Conservation (phyloP, 1,140 invertebrate species). For the Drosophila sp. region DNA sequence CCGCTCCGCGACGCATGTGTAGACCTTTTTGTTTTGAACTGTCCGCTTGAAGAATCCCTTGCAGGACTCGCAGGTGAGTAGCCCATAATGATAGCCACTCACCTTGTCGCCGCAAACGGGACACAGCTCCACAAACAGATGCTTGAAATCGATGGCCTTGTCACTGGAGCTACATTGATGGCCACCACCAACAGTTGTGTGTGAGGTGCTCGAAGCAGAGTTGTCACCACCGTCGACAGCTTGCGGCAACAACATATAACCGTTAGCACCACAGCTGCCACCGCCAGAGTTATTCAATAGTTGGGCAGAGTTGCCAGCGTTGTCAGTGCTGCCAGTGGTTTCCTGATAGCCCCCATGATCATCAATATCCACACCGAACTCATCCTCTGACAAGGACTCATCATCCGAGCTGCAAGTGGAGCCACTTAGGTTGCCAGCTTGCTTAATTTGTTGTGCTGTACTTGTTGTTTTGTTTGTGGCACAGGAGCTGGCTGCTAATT, state of each 20-base stretch:
- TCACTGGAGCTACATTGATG: slow-evolving; percentile 73
- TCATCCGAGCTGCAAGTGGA: slow-evolving; percentile 74
- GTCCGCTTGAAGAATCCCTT: slow-evolving; percentile 99
- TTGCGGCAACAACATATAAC: slow-evolving; percentile 60
- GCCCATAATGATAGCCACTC: slow-evolving; percentile 99
- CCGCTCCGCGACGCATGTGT: slow-evolving; percentile 98
- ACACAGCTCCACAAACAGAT: slow-evolving; percentile 98
- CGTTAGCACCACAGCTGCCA: slow-evolving; percentile 49
- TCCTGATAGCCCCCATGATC: slow-evolving; percentile 73
- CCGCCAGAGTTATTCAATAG: slow-evolving; percentile 22
- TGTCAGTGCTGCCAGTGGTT: slow-evolving; percentile 29
- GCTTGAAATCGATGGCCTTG: slow-evolving; percentile 95
- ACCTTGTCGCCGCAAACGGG: slow-evolving; percentile 99
- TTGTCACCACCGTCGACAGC: slow-evolving; percentile 45
- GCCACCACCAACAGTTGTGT: slow-evolving; percentile 41
- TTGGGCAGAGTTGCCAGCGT: slow-evolving; percentile 51
- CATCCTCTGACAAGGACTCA: slow-evolving; percentile 76
- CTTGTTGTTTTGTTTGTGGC: slow-evolving; percentile 42
- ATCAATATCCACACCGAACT: slow-evolving; percentile 71
- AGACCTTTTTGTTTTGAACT: slow-evolving; percentile 99
- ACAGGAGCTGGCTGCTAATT: slow-evolving; percentile 73
- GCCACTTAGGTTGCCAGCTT: slow-evolving; percentile 56
- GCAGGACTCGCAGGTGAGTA: slow-evolving; percentile 99
- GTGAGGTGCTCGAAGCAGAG: slow-evolving; percentile 59
- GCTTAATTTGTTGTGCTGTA: slow-evolving; percentile 30